Base-by-base conservation (phyloP, 1,140 invertebrate species). In the Daktulosphaira vitifoliae region DNA sequence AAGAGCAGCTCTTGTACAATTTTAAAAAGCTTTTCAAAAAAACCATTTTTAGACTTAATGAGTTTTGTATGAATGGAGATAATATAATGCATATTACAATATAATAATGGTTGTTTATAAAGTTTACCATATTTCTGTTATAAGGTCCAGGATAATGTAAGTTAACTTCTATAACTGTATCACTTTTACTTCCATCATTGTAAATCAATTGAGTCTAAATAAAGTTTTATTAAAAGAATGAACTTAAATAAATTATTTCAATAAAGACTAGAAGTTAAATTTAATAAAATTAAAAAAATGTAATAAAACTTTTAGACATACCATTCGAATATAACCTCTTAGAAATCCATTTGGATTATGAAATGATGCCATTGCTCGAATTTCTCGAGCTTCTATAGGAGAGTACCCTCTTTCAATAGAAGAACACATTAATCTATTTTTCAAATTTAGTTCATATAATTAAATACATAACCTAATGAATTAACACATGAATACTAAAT, bases 161-260 rank as follows among this genome's bases (percentile, higher is more conserved):
- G 70, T 93, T 92, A 3, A 92, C 82, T 78, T 96, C 90, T 13
- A 97, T 84, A 4, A 86, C 80, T 0, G 92, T 96, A 70, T 96
- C 91, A 72, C 91, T 93, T 68, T 84, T 78, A 67, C 87, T 88
- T 3, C 88, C 88, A 75, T 95, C 92, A 62, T 79, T 83, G 74
- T 94, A 89, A 15, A 92, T 79, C 15, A 95, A 76, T 77, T 97
- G 93, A 22, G 85, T 87, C 86, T 68, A 26, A 68, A 64, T 20
- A 16, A 64, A 13, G 18, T 8, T 8, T 29, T 16, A 54, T 25
- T 23, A 52, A 22, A 16, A 52, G n/a, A n/a, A n/a, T n/a, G n/a
- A n/a, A n/a, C n/a, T n/a, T n/a, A n/a, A n/a, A n/a, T n/a, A n/a
- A n/a, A n/a, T n/a, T n/a, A n/a, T 39, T n/a, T 39, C 8, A 39